Percentiles rank a stretch among this genome's conserved stretches.
phyloP scores from a whole-genome alignment of 2,113 vertebrate genomes.

The Coreoperca whiteheadi region DNA sequence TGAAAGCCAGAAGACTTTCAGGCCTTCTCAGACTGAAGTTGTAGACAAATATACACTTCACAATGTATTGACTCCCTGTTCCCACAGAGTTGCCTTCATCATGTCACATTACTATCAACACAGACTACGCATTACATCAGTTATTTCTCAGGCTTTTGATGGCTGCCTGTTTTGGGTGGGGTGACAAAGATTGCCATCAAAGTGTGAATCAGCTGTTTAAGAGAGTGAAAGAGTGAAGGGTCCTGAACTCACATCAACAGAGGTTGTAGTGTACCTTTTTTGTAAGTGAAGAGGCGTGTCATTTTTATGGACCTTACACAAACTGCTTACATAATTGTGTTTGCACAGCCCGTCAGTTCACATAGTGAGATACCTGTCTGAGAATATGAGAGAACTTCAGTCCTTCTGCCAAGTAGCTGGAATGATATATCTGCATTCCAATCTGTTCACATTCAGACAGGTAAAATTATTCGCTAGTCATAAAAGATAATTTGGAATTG shows the following conservation, averaged over 20 bases:
- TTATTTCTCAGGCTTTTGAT: slow-evolving; percentile 52
- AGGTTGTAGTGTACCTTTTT: neutral
- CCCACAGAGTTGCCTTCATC: neutral
- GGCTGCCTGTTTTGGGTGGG: slow-evolving; percentile 51
- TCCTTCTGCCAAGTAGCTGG: neutral
- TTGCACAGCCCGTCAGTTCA: slow-evolving; percentile 8
- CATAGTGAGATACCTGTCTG: neutral
- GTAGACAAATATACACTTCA: neutral
- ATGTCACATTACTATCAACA: slow-evolving; percentile 13
- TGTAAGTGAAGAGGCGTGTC: slow-evolving; percentile 10
- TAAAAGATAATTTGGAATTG: neutral
- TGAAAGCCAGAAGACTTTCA: slow-evolving; percentile 35
- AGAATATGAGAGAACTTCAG: neutral
- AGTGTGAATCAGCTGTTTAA: slow-evolving; percentile 64
- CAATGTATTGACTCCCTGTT: neutral
- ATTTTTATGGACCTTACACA: neutral
- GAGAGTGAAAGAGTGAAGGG: slow-evolving; percentile 1
- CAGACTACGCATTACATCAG: slow-evolving; percentile 9
- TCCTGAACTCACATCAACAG: neutral
- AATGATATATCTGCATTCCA: neutral
- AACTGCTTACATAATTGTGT: slow-evolving; percentile 14
- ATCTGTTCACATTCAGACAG: neutral
- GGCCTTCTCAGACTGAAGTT: neutral
- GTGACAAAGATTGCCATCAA: slow-evolving; percentile 27
- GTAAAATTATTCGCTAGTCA: neutral